Base-by-base conservation (phyloP, 1,140 invertebrate species). In the Ceratina australensis region DNA sequence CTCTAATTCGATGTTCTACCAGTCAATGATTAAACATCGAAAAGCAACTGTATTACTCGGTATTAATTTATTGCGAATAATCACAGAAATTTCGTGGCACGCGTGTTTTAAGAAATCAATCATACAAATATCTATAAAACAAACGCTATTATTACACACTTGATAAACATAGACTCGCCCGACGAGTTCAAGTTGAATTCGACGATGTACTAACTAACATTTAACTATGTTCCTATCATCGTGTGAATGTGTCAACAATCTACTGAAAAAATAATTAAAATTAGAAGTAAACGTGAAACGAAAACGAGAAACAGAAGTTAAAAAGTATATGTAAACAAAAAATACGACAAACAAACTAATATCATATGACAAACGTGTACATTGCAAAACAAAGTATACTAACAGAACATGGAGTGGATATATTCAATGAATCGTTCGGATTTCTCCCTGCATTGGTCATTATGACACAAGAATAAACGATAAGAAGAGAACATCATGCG, bases 401-500 rank as follows among this genome's bases (percentile, higher is more conserved):
- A 90, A 90, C 82, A 81, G 56, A 89, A 90, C 64, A 85, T 83
- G 84, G 73, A 87, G 85, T 87, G 80, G 81, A 84, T 77, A 71
- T 59, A 84, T 66, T 82, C 72, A 72, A 87, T 79, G 79, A 84
- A 77, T 63, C 78, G 72, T 75, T 66, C 86, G 84, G 71, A 79
- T 49, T 82, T 86, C 76, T 79, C 28, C 47, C 66, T 68, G 72
- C 26, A 77, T 57, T 69, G 50, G 59, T 49, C 54, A 68, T 52
- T 54, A 56, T 33, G 77, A 82, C 61, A 66, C 28, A 87, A 78
- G 67, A n/a, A n/a, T n/a, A n/a, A n/a, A n/a, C n/a, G n/a, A 61
- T 26, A 72, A 85, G 72, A 80, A 24, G 67, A 56, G 33, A 74
- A 72, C 72, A 47, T 26, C 86, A 86, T 88, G 86, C 86, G 85